phyloP scores from a whole-genome alignment of 2,113 vertebrate species.

The Campylomormyrus numenius region DNA sequence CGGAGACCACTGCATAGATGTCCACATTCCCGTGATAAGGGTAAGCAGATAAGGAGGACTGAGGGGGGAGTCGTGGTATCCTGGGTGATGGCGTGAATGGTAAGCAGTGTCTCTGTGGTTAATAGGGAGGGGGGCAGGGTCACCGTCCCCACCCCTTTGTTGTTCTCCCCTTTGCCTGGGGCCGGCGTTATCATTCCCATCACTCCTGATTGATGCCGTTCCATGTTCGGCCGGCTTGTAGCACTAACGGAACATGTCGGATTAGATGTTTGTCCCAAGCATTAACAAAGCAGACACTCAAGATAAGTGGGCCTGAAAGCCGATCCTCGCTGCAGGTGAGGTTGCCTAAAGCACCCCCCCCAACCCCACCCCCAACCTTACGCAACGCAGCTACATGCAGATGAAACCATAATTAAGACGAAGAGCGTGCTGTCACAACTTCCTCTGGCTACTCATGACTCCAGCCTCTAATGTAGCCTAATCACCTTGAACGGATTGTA shows the following conservation, averaged over 20 bases:
- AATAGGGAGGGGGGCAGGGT: background rate
- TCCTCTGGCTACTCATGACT: background rate
- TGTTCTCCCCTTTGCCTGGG: background rate
- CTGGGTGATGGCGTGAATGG: background rate
- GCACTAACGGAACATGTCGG: conserved; percentile 6
- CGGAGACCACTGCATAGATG: conserved; percentile 24
- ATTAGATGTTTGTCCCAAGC: conserved; percentile 4
- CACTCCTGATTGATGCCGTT: conserved; percentile 10
- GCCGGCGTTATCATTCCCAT: conserved; percentile 11
- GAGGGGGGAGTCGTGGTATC: conserved; percentile 16
- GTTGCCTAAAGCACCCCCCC: background rate
- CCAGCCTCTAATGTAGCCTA: background rate
- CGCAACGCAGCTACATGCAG: background rate
- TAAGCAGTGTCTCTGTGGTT: background rate
- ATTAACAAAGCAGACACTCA: conserved; percentile 2
- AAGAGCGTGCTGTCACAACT: background rate
- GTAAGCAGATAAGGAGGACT: conserved; percentile 31
- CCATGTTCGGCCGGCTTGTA: background rate
- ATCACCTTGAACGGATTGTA: background rate
- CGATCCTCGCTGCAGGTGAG: background rate
- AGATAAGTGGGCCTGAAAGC: background rate
- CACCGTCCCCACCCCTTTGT: background rate
- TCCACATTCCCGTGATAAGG: conserved; percentile 37
- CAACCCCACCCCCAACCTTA: background rate
- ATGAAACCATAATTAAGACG: background rate